These are phyloP conservation scores for Malacoraja senta DNA, from an alignment of 2,797 vertebrate genomes.

Conservation along the genomic window DNA sequence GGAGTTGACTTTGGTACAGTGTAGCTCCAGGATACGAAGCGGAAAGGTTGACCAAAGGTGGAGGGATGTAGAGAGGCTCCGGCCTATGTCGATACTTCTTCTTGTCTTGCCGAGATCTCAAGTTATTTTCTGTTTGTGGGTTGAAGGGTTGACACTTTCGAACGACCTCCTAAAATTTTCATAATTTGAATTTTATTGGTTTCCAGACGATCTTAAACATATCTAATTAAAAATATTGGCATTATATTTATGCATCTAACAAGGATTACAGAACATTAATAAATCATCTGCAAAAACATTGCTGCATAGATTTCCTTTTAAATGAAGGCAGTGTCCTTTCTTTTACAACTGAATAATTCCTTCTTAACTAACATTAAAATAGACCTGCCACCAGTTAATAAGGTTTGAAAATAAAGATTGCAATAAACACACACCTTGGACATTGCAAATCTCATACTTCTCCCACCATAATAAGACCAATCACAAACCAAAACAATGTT, in stretches of 20 bases:
- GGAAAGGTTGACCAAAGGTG: conserved; percentile 56
- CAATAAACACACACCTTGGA: background rate
- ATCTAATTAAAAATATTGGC: background rate
- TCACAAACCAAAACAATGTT: background rate
- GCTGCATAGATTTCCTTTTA: background rate
- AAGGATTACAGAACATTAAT: background rate
- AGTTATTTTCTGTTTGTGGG: conserved; percentile 52
- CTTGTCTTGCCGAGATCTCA: conserved; percentile 57
- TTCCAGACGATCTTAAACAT: background rate
- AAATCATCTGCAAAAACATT: background rate
- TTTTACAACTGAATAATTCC: background rate
- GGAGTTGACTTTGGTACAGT: conserved; percentile 79
- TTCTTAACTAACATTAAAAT: background rate
- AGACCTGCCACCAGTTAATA: background rate
- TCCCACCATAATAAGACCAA: background rate
- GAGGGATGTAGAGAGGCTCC: conserved; percentile 71
- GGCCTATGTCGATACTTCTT: conserved; percentile 66
- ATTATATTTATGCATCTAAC: background rate
- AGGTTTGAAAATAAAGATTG: no score
- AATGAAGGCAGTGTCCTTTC: background rate
- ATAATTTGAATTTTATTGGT: conserved; percentile 19
- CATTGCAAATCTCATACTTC: background rate
- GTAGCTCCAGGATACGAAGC: conserved; percentile 55
- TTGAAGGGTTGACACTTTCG: conserved; percentile 51
- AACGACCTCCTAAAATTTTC: conserved; percentile 54